Evolutionary conservation across 1,140 invertebrate species (phyloP), one percentile per base, ranked within the genome.

Genomic region (Leucophenga varia): DNA sequence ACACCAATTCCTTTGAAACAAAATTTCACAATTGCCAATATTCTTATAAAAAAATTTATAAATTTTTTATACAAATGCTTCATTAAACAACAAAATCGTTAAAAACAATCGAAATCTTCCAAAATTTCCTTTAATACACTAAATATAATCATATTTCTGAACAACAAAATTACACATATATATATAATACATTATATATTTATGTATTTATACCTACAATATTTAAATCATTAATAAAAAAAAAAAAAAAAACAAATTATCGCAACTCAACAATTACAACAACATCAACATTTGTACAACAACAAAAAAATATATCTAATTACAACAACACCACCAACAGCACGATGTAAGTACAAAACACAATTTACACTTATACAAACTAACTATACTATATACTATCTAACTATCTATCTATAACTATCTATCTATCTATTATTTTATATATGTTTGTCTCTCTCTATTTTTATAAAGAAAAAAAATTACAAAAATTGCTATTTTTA

Each of bases 341-440:
- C 70, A 73, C 70, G 70, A 73, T 73, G 70, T 73, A 73, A 73
- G 70, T 73, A 73, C 65, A 55, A 72, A 68, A 67, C 64, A 68
- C 64, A 46, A 61, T 60, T 50, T 64, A 68, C 64, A 69, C 61
- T n/a, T n/a, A n/a, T n/a, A n/a, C n/a, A n/a, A n/a, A n/a, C n/a
- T n/a, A n/a, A n/a, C n/a, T n/a, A n/a, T n/a, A n/a, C n/a, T n/a
- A n/a, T n/a, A n/a, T n/a, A n/a, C n/a, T n/a, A n/a, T n/a, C n/a
- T n/a, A n/a, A n/a, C n/a, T n/a, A n/a, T n/a, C n/a, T n/a, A n/a
- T n/a, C n/a, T n/a, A n/a, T n/a, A n/a, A n/a, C n/a, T n/a, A n/a
- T n/a, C n/a, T n/a, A n/a, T n/a, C n/a, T n/a, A n/a, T n/a, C n/a
- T n/a, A n/a, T n/a, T n/a, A n/a, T n/a, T n/a, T n/a, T n/a, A n/a